phyloP scores from a whole-genome alignment of 2,113 vertebrate genomes.

The Vidua macroura region DNA sequence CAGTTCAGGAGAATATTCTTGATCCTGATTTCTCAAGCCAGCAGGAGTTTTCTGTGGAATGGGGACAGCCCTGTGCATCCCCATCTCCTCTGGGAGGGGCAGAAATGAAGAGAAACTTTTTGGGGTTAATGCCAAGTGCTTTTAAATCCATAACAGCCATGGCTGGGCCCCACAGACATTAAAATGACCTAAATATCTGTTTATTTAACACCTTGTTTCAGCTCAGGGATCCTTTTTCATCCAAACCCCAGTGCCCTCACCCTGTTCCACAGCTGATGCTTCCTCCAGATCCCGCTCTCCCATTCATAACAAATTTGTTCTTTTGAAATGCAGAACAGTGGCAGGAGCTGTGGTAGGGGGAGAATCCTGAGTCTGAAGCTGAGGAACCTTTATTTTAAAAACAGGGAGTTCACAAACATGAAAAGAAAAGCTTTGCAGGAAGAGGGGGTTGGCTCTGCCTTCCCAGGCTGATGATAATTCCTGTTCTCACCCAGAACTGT shows the following conservation, averaged over 20 bases:
- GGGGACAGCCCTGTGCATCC: neutral
- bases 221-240: neutral
- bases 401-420: neutral
- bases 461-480: neutral
- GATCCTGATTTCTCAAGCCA: neutral
- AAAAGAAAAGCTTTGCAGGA: neutral
- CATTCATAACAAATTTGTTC: neutral
- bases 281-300: neutral
- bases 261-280: neutral
- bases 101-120: neutral
- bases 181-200: neutral
- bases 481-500: neutral
- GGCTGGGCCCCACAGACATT: neutral
- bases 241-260: neutral
- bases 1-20: neutral
- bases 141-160: neutral
- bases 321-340: neutral
- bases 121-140: neutral
- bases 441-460: neutral
- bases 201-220: neutral
- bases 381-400: neutral
- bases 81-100: neutral
- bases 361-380: neutral
- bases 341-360: neutral
- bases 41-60: neutral